Percentiles rank a stretch among this genome's conserved stretches.
Evolutionary conservation across 2,888 invertebrate species (phyloP).

Genomic region (Caenorhabditis sinica): DNA sequence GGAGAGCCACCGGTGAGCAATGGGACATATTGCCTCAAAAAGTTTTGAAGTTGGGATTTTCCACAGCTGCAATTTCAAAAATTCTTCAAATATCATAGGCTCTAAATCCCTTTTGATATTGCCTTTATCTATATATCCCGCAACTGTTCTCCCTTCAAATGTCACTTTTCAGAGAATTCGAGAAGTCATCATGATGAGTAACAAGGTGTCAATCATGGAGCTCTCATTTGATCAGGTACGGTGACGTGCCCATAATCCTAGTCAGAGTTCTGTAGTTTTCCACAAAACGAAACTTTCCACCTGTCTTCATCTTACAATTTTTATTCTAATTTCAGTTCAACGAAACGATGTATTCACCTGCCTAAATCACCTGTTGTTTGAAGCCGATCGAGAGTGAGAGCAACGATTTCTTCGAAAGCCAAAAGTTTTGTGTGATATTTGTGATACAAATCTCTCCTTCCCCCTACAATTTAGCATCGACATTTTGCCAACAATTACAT

Average conservation of each 20-base stretch:
- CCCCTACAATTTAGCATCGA: background rate
- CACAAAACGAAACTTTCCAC: slow-evolving; percentile 1
- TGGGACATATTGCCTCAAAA: background rate
- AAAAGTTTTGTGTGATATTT: slow-evolving; percentile 30
- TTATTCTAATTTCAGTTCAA: slow-evolving; percentile 56
- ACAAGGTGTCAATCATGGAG: slow-evolving; percentile 63
- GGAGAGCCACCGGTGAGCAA: slow-evolving; percentile 64
- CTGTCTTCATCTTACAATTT: slow-evolving; percentile 14
- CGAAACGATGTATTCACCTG: slow-evolving; percentile 63
- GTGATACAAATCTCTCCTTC: slow-evolving; percentile 21
- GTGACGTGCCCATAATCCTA: background rate
- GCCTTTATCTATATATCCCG: no score
- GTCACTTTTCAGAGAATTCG: slow-evolving; percentile 61
- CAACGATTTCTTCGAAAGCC: slow-evolving; percentile 9
- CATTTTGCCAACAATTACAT: slow-evolving; percentile 25
- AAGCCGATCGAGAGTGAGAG: no score
- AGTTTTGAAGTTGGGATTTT: no score
- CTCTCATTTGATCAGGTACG: slow-evolving; percentile 57
- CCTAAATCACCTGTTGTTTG: slow-evolving; percentile 17
- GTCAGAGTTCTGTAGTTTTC: background rate
- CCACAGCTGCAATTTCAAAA: no score
- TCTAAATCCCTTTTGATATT: no score
- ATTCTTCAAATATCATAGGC: no score
- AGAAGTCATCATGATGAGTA: slow-evolving; percentile 59
- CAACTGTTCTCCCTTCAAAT: background rate